Percentiles rank a stretch among this genome's conserved stretches.
Conservation (phyloP, 2,797 vertebrate species). For the Loris lydekkerianus region DNA sequence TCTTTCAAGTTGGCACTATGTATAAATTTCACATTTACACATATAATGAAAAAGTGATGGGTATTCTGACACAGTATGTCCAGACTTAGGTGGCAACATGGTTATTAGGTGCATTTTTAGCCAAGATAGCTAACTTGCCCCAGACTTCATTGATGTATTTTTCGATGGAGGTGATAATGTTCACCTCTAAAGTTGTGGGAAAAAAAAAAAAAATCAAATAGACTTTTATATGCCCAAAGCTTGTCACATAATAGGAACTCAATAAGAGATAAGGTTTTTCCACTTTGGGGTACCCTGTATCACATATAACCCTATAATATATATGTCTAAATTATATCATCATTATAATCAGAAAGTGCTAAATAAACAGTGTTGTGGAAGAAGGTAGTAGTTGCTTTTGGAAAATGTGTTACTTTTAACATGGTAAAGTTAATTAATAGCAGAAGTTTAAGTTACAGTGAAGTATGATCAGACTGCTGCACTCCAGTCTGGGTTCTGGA, state of each 20-base stretch:
- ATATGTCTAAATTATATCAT: background rate
- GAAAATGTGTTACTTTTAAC: background rate
- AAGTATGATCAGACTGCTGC: background rate
- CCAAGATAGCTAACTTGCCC: background rate
- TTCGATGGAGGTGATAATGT: background rate
- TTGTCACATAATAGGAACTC: background rate
- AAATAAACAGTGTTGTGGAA: background rate
- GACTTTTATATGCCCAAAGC: background rate
- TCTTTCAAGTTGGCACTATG: constrained; percentile 70
- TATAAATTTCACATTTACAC: constrained; percentile 60
- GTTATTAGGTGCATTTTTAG: background rate
- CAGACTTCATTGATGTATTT: background rate
- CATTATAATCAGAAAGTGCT: background rate
- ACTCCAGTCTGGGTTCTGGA: background rate
- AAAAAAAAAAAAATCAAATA: background rate
- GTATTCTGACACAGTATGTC: background rate
- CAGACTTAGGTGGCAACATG: background rate
- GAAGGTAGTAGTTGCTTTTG: background rate
- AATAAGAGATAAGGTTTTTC: background rate
- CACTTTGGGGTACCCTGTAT: background rate
- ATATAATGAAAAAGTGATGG: background rate
- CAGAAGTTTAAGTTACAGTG: background rate
- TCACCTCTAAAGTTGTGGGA: background rate
- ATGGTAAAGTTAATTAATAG: background rate
- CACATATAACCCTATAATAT: background rate